Evolutionary conservation across 2,113 vertebrate species (phyloP), one percentile per base, ranked within the genome.

Genomic region (Eurypyga helias): DNA sequence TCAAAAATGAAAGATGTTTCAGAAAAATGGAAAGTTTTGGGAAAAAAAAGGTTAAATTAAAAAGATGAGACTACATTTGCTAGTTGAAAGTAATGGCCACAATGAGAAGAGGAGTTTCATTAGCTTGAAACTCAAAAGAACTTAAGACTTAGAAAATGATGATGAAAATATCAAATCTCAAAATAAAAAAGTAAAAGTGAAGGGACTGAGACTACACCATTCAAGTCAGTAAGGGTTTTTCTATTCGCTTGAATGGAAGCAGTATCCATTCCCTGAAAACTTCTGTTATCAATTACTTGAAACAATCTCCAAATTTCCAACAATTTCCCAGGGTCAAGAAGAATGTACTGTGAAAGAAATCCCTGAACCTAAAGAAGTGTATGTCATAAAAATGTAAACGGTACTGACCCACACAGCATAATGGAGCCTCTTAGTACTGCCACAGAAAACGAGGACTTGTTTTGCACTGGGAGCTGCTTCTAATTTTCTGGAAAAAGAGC

Each of bases 261-360:
- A 92, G 66, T 87, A 55, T 81, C 23, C 80, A 71, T 86, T 87
- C 49, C 62, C 51, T 90, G 67, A 73, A 83, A 93, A 85, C 58
- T 54, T 93, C 66, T 93, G 79, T 88, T 86, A 86, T 73, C 88
- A 93, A 60, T 96, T 96, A 93, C 60, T 83, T 86, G 75, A 90
- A 94, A 86, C 29, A 90, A 90, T 60, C 55, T 78, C 41, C 41
- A 86, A 9, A 83, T 41, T 41, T 12, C 41, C 41, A 41, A 41
- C 41, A 41, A 75, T 73, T 93, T 96, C 67, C 38, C 43, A 71
- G 38, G 60, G 80, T 86, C 67, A 81, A 58, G 67, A 91, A 73
- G 58, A 95, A 90, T 85, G 83, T 76, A 49, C 79, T 92, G 82
- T 88, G 71, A 86, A 86, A 86, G 57, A 83, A 91, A 92, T 58